phyloP scores from a whole-genome alignment of 2,888 invertebrate genomes.

The Tenodera sinensis region DNA sequence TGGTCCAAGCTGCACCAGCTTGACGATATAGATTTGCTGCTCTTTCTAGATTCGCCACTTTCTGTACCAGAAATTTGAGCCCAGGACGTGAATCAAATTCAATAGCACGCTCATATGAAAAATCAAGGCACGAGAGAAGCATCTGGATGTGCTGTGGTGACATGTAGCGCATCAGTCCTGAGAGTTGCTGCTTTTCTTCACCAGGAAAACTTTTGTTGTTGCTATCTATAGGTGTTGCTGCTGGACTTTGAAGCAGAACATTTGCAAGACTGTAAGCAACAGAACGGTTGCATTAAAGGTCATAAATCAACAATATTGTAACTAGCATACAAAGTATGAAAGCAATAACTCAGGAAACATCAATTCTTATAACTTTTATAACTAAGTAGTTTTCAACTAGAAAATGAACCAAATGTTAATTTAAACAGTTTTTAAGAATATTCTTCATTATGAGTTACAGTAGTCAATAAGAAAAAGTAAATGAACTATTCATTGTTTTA shows the following conservation, averaged over 20 bases:
- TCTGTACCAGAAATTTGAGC: slow-evolving; percentile 89
- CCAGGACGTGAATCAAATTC: slow-evolving; percentile 90
- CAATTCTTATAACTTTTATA: no score
- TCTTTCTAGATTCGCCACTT: slow-evolving; percentile 80
- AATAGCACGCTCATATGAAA: slow-evolving; percentile 76
- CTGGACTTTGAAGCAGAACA: slow-evolving; percentile 43
- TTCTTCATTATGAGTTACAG: no score
- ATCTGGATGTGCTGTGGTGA: slow-evolving; percentile 63
- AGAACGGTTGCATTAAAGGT: not conserved
- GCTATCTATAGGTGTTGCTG: slow-evolving; percentile 36
- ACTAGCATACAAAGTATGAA: slow-evolving; percentile 27
- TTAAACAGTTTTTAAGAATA: no score
- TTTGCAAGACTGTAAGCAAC: slow-evolving; percentile 44
- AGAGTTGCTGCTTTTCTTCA: slow-evolving; percentile 36
- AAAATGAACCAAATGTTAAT: no score
- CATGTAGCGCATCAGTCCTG: slow-evolving; percentile 44
- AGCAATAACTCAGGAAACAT: not conserved
- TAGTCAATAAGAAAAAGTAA: no score
- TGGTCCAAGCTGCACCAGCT: slow-evolving; percentile 88
- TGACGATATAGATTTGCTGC: slow-evolving; percentile 90
- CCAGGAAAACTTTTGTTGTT: slow-evolving; percentile 31
- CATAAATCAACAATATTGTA: slow-evolving; percentile 19
- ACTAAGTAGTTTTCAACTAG: no score
- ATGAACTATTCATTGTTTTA: no score
- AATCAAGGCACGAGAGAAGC: slow-evolving; percentile 72